Evolutionary conservation across 2,888 invertebrate genomes (phyloP), one percentile per base, ranked within the genome.

Genomic region (Acronicta alni): DNA sequence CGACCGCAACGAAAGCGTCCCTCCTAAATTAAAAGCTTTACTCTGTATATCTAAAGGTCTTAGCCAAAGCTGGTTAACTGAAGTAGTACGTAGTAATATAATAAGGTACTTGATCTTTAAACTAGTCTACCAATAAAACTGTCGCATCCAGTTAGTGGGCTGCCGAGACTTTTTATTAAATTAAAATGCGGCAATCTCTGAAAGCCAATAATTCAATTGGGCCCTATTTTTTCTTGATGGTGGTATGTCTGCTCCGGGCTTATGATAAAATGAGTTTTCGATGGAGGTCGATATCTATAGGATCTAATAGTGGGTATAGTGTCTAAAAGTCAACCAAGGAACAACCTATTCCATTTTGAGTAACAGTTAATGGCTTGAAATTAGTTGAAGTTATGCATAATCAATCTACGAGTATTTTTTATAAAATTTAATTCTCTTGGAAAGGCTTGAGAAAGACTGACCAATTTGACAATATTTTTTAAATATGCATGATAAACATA

Each of bases 191-290:
- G 42, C 23, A 43, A 49, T 44, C 57, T 30, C 68, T 49, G 73
- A 32, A 55, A 67, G 53, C 73, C 57, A 54, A 67, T 70, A 67
- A 73, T 67, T 56, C 52, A 35, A 68, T 57, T 41, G 56, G 41
- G 12, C 32, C 42, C 39, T 49, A 39, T 47, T 56, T 72, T 30
- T 48, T 72, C 51, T 54, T 66, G 35, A 12, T 32, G 26, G 30
- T 18, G 18, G 52, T 16, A 16, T 9, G 14, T 30, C 18, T 16
- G n/a, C 8, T 23, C 23, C 17, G 23, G 10, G 3, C 15, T 64
- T 55, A 38, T 47, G 15, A 38, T 49, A 38, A 41, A 67, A 52
- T 18, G 2, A 30, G 15, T 43, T 61, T 9, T 60, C 20, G 18
- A 47, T 26, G 16, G 9, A n/a, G 10, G 23, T 17, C 17, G 47